Evolutionary conservation across 1,140 invertebrate species (phyloP), one percentile per base, ranked within the genome.

Genomic region (Philotrypesis tridentata): DNA sequence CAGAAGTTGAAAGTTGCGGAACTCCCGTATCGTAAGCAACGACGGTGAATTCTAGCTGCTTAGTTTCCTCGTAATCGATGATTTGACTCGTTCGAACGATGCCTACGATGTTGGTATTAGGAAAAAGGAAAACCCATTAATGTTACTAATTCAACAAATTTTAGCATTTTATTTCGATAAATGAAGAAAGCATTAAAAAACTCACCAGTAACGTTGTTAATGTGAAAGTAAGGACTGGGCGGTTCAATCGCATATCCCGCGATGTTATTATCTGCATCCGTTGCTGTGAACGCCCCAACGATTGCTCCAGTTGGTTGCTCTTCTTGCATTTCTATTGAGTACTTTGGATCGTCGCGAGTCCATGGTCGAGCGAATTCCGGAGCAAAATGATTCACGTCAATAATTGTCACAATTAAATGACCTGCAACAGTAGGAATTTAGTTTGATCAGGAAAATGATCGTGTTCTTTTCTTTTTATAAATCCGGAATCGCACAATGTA

Each of bases 1-100:
- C 96, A 0, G 94, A 93, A 0, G 96, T 94, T 9, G 95, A 95
- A 65, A 96, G 91, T 85, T 96, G 95, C 2, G 97, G 97, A 0
- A 97, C 93, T 14, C 97, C 97, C 0, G 95, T 95, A 90, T 98
- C 97, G 84, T 94, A 95, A 0, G 96, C 97, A 0, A 96, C 92
- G 0, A 97, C 94, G 2, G 94, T 95, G 85, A 98, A 97, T 86
- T 95, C 95, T 4, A 97, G 92, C 74, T 93, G 91, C 85, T 96
- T 95, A 0, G 95, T 93, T 84, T 93, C 91, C 89, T 98, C 97
- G 88, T 96, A 98, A 90, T 98, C 97, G 48, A 98, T 95, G 1
- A 95, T 92, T 85, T 95, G 93, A 40, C 93, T 95, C 0, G 96
- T 95, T 83, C 94, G 95, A 2, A 98, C 95, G n/a, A 96, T 94